phyloP scores from a whole-genome alignment of 2,888 invertebrate genomes.

The Sinhomidia bicolor region DNA sequence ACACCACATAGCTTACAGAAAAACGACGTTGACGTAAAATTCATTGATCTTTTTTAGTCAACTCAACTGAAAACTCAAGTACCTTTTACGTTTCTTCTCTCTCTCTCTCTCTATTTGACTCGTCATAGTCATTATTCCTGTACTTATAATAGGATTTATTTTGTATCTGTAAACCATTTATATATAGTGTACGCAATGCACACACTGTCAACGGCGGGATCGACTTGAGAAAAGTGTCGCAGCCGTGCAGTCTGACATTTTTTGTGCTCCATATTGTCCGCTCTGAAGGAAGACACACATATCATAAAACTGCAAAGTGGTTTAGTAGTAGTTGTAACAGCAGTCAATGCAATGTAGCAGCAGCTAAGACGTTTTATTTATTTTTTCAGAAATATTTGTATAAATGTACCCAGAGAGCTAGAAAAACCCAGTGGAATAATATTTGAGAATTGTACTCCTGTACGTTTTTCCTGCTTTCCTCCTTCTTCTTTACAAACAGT shows the following conservation, averaged over 20 bases:
- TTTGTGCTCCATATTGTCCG: background rate
- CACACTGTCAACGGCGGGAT: constrained; percentile 1
- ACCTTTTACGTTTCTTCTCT: constrained; percentile 37
- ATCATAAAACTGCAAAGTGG: no score
- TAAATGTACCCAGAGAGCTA: no score
- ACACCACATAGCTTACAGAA: background rate
- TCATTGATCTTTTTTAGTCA: constrained; percentile 62
- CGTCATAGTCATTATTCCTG: background rate
- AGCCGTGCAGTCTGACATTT: constrained; percentile 70
- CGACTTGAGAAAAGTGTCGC: constrained; percentile 11
- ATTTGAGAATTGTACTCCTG: no score
- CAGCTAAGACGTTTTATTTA: background rate
- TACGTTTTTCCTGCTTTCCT: constrained; percentile 13
- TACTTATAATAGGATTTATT: background rate
- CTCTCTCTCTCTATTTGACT: background rate
- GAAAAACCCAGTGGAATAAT: background rate
- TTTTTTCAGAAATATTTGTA: background rate
- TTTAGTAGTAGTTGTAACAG: no score
- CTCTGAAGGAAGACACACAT: background rate
- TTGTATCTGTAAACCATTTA: background rate
- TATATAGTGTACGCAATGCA: background rate
- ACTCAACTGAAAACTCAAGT: constrained; percentile 35
- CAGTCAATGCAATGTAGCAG: background rate
- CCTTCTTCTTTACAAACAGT: background rate
- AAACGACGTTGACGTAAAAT: constrained; percentile 51